Evolutionary conservation across 1,140 invertebrate genomes (phyloP), one percentile per base, ranked within the genome.

Genomic region (Centruroides vittatus): DNA sequence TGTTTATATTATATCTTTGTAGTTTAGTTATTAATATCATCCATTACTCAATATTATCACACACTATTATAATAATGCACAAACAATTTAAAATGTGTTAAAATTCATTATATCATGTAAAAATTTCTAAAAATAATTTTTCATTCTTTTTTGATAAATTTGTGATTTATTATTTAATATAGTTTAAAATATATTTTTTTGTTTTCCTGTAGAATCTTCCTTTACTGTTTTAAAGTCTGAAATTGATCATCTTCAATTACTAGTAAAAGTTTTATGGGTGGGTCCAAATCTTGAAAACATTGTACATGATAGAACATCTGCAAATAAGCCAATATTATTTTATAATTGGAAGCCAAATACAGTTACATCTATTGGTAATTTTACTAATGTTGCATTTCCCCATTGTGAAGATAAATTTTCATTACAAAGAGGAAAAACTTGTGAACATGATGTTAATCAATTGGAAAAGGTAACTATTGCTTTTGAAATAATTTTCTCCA

Each of bases 321-420:
- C 60, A 10, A 67, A 65, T 35, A 73, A 74, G 46, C 81, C 79
- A 23, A 68, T 85, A 49, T 69, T 86, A 4, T 79, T 88, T 53
- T 75, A 88, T 52, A 79, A 80, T 66, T 86, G 82, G 79, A 78
- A 77, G 3, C 86, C 86, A 0, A 84, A 81, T 57, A 73, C 75
- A n/a, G 67, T 86, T 5, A 75, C 74, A 0, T 65, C 70, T 0
- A 60, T 66, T 12, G 67, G 69, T n/a, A 46, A 74, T 52, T 74
- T 73, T 59, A 73, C 72, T 11, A 71, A 72, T 50, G 68, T 75
- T 73, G 83, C 48, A 67, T 81, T 74, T 73, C 78, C 68, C 4
- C 61, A 60, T 4, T 74, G 72, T 58, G 64, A 68, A 52, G 62
- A 65, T 35, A 23, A 63, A 41, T 69, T 74, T 59, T 46, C 3